These are phyloP conservation scores for Caerostris extrusa DNA, from an alignment of 1,140 invertebrate genomes.

Conservation along the genomic window DNA sequence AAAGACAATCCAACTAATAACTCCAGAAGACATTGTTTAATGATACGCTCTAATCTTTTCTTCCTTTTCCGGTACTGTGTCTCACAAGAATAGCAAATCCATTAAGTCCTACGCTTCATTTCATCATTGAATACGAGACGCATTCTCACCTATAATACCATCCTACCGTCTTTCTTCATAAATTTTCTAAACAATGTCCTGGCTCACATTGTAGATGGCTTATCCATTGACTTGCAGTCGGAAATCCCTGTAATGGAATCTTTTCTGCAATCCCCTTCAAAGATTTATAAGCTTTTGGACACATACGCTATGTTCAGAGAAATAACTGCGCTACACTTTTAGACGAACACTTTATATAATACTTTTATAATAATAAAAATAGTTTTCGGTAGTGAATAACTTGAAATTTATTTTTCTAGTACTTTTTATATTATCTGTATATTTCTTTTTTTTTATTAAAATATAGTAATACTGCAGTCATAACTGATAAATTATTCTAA, in stretches of 20 bases:
- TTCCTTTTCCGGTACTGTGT: not conserved
- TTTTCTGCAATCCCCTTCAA: not conserved
- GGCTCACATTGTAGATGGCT: not conserved
- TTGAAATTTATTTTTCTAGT: no score
- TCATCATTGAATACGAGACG: not conserved
- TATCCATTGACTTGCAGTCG: conserved; percentile 34
- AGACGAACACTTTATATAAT: not conserved
- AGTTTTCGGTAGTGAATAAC: no score
- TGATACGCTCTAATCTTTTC: not conserved
- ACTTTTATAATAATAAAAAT: no score
- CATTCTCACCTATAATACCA: conserved; percentile 32
- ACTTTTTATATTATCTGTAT: no score
- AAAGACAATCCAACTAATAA: not conserved
- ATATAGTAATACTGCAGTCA: no score
- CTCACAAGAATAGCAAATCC: not conserved
- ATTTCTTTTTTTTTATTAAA: no score
- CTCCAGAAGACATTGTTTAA: not conserved
- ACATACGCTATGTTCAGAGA: not conserved
- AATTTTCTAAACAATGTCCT: conserved; percentile 26
- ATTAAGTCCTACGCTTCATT: conserved; percentile 24
- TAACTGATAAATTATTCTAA: no score
- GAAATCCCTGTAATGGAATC: conserved; percentile 38
- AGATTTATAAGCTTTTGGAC: conserved; percentile 5
- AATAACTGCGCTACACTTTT: not conserved
- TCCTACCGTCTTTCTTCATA: conserved; percentile 15